Conservation (phyloP, 2,888 invertebrate genomes). For the Pelosia muscerda region DNA sequence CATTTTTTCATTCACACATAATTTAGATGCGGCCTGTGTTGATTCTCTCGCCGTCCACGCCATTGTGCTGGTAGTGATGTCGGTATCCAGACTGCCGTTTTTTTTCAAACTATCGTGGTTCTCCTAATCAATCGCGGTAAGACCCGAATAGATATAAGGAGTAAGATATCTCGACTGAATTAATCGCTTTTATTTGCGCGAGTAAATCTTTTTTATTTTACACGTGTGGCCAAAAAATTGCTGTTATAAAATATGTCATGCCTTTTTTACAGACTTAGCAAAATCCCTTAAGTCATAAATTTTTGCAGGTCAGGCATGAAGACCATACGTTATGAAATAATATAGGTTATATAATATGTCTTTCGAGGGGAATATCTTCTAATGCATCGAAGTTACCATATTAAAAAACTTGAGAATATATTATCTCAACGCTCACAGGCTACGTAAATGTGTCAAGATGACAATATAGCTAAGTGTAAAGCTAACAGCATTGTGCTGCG, state of each 20-base stretch:
- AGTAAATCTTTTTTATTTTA: conserved; percentile 16
- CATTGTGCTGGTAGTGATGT: too few species aligned
- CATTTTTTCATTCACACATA: too few species aligned
- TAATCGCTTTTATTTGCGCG: not conserved
- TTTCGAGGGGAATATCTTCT: not conserved
- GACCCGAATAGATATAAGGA: too few species aligned
- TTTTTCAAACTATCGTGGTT: too few species aligned
- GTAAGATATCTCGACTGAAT: too few species aligned
- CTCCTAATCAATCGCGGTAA: too few species aligned
- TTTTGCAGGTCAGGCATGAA: conserved; percentile 27
- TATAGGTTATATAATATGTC: conserved; percentile 17
- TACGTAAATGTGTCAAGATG: conserved; percentile 4
- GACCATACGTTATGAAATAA: conserved; percentile 30
- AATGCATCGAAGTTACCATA: conserved; percentile 16
- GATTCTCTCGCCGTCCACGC: too few species aligned
- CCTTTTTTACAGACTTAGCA: conserved; percentile 41
- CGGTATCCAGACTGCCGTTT: too few species aligned
- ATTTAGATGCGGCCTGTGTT: too few species aligned
- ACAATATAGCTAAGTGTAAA: not conserved
- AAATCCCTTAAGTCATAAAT: conserved; percentile 44
- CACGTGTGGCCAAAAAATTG: conserved; percentile 24
- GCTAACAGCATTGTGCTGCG: conserved; percentile 1
- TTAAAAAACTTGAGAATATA: conserved; percentile 16
- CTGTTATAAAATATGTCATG: conserved; percentile 39
- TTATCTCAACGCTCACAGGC: not conserved